Evolutionary conservation across 2,797 vertebrate species (phyloP), one percentile per base, ranked within the genome.

Genomic region (Enteromius fasciolatus): DNA sequence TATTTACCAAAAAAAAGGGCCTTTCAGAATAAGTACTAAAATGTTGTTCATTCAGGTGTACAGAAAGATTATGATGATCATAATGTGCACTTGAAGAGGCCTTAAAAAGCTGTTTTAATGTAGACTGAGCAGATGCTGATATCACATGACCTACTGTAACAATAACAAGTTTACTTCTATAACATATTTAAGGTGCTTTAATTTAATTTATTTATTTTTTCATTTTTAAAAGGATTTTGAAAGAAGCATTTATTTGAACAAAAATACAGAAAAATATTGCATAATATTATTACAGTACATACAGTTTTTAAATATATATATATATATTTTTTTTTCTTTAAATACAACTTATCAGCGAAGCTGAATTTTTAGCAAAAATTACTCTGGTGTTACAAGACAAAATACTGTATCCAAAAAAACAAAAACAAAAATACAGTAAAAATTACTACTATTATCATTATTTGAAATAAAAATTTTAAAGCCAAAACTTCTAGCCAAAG

Each of bases 1-100:
- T 44, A 41, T 68, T 68, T 14, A 52, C 31, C 15, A 17, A 46
- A 18, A 8, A 77, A 66, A 70, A 28, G 23, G 12, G 7, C 14
- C 28, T 78, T 78, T 33, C 12, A 64, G 59, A 77, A 46, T 66
- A 25, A 36, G 31, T n/a, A 36, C 31, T 74, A 54, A 5, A 48
- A 52, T 73, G 23, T 48, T 70, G 46, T 18, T 25, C 23, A 61
- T 57, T 50, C 44, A 31, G 25, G 25, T 72, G 25, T 8, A 52
- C 57, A 28, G 23, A 4, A 59, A 28, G 57, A 61, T 25, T 23
- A 68, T 7, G 5, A 44, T 44, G 23, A 68, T 14, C 14, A 23
- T 23, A 5, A 44, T 44, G 23, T 69, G 67, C 39, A 25, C 39
- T 69, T 2, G 2, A 63, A 15, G 12, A 28, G 12, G 59, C 11